Conservation (phyloP, 2,113 vertebrate species). For the Pyrgilauda ruficollis region DNA sequence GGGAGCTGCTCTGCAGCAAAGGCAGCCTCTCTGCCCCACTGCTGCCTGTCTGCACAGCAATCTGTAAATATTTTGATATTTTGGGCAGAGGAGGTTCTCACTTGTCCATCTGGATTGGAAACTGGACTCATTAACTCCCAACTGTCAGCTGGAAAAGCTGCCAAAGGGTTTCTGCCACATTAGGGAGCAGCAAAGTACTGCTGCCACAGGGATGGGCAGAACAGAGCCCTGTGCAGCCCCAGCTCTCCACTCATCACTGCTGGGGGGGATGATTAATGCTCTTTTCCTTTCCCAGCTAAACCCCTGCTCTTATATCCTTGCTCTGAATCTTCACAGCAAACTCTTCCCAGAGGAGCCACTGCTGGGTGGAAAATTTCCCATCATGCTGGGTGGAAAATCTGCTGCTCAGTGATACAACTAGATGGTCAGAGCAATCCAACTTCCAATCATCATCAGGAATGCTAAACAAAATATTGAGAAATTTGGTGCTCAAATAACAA, state of each 20-base stretch:
- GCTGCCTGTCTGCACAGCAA: neutral
- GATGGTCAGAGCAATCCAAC: neutral
- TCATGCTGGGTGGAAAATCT: neutral
- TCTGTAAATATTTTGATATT: neutral
- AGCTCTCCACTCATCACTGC: neutral
- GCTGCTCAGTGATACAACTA: neutral
- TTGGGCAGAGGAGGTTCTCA: neutral
- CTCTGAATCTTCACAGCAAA: neutral
- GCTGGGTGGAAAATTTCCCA: neutral
- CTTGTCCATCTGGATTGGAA: neutral
- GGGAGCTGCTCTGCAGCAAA: neutral
- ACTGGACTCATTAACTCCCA: neutral
- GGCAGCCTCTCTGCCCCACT: neutral
- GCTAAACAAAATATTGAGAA: neutral
- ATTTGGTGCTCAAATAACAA: neutral
- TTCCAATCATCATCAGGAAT: neutral
- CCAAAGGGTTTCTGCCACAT: neutral
- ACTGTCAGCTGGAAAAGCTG: neutral
- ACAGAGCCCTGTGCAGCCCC: neutral
- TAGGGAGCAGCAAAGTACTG: neutral
- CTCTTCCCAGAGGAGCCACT: neutral
- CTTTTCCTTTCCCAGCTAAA: neutral
- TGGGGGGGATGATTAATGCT: neutral
- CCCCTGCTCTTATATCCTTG: neutral
- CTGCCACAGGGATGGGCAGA: neutral